Evolutionary conservation across 2,797 vertebrate genomes (phyloP).

Genomic region (Danio choprae): DNA sequence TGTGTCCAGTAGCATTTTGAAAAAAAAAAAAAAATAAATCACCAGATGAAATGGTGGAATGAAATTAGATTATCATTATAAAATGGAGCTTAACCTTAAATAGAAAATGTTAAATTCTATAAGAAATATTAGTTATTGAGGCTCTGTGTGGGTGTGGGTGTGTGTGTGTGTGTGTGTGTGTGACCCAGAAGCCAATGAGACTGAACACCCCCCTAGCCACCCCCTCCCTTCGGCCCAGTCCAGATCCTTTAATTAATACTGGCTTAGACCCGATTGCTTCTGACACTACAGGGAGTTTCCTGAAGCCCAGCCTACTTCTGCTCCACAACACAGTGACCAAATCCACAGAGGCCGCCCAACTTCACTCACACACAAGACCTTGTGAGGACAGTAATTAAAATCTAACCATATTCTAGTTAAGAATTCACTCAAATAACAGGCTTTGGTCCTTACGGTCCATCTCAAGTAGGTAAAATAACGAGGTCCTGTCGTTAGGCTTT

Average conservation of each 20-base stretch:
- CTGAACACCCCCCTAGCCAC: slow-evolving; percentile 73
- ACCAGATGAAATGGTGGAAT: neutral
- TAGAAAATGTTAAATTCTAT: neutral
- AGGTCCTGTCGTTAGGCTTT: neutral
- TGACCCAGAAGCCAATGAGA: slow-evolving; percentile 47
- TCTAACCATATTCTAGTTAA: slow-evolving; percentile 50
- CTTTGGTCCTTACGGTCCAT: slow-evolving; percentile 34
- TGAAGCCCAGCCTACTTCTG: slow-evolving; percentile 75
- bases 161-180: slow-evolving; percentile 23
- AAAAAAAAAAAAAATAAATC: too few relatives aligned
- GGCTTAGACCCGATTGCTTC: slow-evolving; percentile 83
- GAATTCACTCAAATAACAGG: slow-evolving; percentile 46
- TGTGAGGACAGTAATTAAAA: slow-evolving; percentile 59
- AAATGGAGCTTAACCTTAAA: neutral
- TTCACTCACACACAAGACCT: slow-evolving; percentile 61
- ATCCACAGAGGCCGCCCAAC: slow-evolving; percentile 52
- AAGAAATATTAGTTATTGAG: slow-evolving; percentile 32
- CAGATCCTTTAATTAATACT: slow-evolving; percentile 85
- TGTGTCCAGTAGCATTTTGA: neutral
- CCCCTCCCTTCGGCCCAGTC: slow-evolving; percentile 72
- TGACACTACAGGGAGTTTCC: slow-evolving; percentile 84
- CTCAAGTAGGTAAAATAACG: neutral
- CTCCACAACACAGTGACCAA: slow-evolving; percentile 66
- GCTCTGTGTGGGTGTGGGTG: too few relatives aligned
- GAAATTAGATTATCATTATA: neutral